Conservation (phyloP, 2,113 vertebrate species). For the Cheirogaleus medius region DNA sequence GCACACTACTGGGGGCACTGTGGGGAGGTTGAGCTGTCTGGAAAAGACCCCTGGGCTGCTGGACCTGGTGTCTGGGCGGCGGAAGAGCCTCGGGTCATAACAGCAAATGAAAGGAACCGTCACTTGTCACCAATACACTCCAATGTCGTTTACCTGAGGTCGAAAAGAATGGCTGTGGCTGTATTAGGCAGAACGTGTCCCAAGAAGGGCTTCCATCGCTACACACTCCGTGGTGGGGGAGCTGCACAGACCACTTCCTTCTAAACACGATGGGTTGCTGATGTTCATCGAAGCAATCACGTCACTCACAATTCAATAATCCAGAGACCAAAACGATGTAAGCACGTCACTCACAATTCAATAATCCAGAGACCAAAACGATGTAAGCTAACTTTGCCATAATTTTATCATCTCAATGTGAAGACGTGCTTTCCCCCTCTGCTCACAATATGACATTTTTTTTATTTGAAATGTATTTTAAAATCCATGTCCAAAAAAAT, state of each 20-base stretch:
- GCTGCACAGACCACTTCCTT: not conserved
- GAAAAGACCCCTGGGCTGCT: not conserved
- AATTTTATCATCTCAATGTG: not conserved
- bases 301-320: too few species aligned
- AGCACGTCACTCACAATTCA: not conserved
- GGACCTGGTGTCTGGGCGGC: not conserved
- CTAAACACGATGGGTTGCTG: too few species aligned
- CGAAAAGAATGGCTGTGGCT: accelerated
- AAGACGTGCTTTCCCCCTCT: not conserved
- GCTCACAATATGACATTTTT: not conserved
- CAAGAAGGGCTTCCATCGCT: accelerated
- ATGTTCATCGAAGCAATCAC: not conserved
- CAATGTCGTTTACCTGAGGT: too few species aligned
- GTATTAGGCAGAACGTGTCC: accelerated
- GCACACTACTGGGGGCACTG: too few species aligned
- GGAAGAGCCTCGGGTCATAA: too few species aligned
- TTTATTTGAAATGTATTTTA: not conserved
- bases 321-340: not conserved
- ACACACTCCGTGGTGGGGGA: accelerated
- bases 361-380: not conserved
- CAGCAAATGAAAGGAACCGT: not conserved
- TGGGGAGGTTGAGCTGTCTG: too few species aligned
- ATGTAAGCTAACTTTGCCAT: not conserved
- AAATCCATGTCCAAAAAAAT: not conserved
- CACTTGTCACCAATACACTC: not conserved